Percentiles rank a stretch among this genome's conserved stretches.
Conservation (phyloP, 2,888 invertebrate genomes). For the Cryptocephalus moraei region DNA sequence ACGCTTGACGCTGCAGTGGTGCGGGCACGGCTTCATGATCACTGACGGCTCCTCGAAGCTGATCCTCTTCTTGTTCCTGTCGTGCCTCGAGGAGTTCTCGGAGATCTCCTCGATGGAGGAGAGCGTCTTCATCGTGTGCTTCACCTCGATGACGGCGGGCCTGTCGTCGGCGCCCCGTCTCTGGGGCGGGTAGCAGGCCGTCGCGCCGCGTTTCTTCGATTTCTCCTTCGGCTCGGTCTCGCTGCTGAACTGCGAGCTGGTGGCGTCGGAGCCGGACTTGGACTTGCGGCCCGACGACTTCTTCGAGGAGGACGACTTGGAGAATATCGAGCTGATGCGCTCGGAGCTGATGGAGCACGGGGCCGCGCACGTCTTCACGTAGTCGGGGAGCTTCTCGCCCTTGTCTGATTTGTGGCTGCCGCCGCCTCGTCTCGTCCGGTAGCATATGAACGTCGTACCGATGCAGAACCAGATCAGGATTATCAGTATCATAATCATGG, state of each 20-base stretch:
- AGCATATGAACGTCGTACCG: constrained; percentile 33
- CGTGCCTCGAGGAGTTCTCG: constrained; percentile 14
- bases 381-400: too few species aligned
- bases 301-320: constrained; percentile 4
- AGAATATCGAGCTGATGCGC: constrained; percentile 9
- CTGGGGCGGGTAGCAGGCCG: constrained; percentile 9
- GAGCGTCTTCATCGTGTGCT: constrained; percentile 19
- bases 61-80: constrained; percentile 1
- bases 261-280: constrained; percentile 1
- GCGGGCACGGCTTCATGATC: constrained; percentile 6
- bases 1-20: background rate
- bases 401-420: background rate
- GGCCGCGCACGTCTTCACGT: background rate
- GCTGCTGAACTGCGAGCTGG: constrained; percentile 2
- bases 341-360: constrained; percentile 2
- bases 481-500: constrained; percentile 24
- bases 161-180: constrained; percentile 4
- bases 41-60: background rate
- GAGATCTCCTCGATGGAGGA: constrained; percentile 23
- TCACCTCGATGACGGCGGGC: constrained; percentile 20
- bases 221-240: constrained; percentile 4
- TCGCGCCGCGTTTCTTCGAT: background rate
- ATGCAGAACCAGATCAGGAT: constrained; percentile 35
- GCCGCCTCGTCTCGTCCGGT: constrained; percentile 18
- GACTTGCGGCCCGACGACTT: background rate